These are phyloP conservation scores for Apis cerana DNA, from an alignment of 1,140 invertebrate genomes.

Conservation along the genomic window DNA sequence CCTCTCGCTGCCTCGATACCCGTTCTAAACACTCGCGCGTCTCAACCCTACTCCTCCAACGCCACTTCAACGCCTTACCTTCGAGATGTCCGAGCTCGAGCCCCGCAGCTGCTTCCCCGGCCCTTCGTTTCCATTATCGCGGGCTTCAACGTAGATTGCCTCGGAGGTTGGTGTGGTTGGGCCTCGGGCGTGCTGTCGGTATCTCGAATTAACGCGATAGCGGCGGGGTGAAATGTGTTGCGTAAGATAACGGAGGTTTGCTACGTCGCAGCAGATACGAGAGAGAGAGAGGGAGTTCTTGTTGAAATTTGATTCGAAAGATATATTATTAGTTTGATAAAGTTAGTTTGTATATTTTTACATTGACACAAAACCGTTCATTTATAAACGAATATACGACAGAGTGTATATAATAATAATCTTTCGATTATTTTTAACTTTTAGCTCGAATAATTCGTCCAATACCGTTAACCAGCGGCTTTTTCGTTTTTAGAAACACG, in stretches of 20 bases:
- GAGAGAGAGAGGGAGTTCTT: neutral
- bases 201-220: neutral
- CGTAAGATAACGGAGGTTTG: neutral
- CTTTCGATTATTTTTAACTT: no score
- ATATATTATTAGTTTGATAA: no score
- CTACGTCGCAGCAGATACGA: neutral
- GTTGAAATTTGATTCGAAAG: no score
- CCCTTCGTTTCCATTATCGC: slow-evolving; percentile 2
- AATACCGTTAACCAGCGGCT: no score
- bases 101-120: neutral
- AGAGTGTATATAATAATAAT: no score
- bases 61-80: neutral
- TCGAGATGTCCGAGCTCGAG: neutral
- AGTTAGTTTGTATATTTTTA: no score
- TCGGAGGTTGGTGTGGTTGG: neutral
- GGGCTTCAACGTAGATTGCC: neutral
- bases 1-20: slow-evolving; percentile 28
- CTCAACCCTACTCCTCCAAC: neutral
- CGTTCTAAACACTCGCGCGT: slow-evolving; percentile 18
- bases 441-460: no score
- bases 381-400: no score
- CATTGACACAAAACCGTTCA: no score
- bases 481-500: no score
- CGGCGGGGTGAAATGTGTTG: neutral
- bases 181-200: neutral